Evolutionary conservation across 2,888 invertebrate species (phyloP).

Genomic region (Hirtodrosophila alboralis): DNA sequence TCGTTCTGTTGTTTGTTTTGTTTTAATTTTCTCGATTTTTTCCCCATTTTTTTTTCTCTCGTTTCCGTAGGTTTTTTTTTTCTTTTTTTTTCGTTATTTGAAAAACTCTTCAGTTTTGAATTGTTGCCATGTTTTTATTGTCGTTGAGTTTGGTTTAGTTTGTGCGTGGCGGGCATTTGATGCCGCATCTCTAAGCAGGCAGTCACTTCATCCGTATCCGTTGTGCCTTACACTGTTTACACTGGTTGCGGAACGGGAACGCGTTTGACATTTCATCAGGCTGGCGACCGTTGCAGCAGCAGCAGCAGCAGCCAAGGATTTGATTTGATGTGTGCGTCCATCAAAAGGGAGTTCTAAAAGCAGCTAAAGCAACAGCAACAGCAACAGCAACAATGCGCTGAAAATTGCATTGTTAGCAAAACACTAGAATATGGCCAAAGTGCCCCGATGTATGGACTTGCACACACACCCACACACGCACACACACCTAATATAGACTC

Average conservation of each 20-base stretch:
- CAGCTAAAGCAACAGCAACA: constrained; percentile 4
- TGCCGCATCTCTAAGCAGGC: constrained; percentile 46
- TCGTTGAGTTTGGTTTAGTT: constrained; percentile 81
- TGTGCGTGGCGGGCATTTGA: constrained; percentile 59
- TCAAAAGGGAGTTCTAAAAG: constrained; percentile 59
- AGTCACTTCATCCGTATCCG: constrained; percentile 58
- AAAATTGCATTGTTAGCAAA: constrained; percentile 81
- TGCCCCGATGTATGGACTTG: constrained; percentile 46
- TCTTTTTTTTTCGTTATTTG: constrained; percentile 82
- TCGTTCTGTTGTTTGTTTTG: constrained; percentile 79
- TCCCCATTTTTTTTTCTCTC: constrained; percentile 26
- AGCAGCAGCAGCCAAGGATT: constrained; percentile 42
- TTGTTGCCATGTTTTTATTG: constrained; percentile 82
- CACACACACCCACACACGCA: constrained; percentile 27
- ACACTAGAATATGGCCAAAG: constrained; percentile 81
- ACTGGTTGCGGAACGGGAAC: constrained; percentile 37
- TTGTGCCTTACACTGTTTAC: constrained; percentile 36
- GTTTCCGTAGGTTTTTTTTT: no score
- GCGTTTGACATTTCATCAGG: constrained; percentile 80
- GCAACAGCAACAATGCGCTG: constrained; percentile 67
- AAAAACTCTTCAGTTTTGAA: constrained; percentile 84
- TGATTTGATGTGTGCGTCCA: constrained; percentile 77
- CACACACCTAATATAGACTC: constrained; percentile 24
- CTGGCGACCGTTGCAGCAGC: constrained; percentile 47
- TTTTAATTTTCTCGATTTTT: constrained; percentile 83